Base-by-base conservation (phyloP, 2,797 vertebrate genomes). In the Argya squamiceps region DNA sequence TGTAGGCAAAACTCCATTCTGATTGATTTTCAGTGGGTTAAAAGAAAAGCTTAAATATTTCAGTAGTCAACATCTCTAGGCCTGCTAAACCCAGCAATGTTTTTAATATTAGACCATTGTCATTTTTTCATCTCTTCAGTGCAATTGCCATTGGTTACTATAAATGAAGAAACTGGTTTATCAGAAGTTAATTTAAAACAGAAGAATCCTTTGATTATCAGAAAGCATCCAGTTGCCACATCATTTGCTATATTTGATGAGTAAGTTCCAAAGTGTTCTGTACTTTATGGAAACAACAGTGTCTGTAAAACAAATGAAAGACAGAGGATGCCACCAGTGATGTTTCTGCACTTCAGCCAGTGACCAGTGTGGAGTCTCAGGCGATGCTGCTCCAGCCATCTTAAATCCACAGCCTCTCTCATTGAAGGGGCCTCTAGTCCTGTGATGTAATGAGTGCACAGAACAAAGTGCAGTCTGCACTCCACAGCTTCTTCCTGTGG, bases 181-280 rank as follows among this genome's bases (percentile, higher is more conserved):
- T 98, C 99, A 27, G 98, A 99, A 97, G 99, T 99, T 84, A 98
- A 99, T 89, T 94, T 98, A 64, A 98, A 98, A 83, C 98, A 98
- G 97, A 99, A 97, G 96, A 97, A 36, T 12, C 97, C 96, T 47
- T 97, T 99, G 93, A 96, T 96, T 36, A 97, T 99, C 89, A 98
- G 96, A 97, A 98, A 98, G 85, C 98, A 99, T 93, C 99, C 99
- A 0, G 97, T 99, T 36, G 98, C 98, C n/a, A 98, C 99, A 9
- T 99, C 99, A 2, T 99, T 99, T 97, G 98, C 98, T 34, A 47
- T 99, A 85, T 99, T 99, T 65, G 99, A 99, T 88, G 98, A 99
- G 99, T 99, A 98, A 98, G 99, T 98, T 86, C 15, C 1, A 68
- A 84, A 88, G 22, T 19, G 8, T 65, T 88, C 56, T 56, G 29